phyloP scores from a whole-genome alignment of 2,797 vertebrate species.

The Alfaro cultratus region DNA sequence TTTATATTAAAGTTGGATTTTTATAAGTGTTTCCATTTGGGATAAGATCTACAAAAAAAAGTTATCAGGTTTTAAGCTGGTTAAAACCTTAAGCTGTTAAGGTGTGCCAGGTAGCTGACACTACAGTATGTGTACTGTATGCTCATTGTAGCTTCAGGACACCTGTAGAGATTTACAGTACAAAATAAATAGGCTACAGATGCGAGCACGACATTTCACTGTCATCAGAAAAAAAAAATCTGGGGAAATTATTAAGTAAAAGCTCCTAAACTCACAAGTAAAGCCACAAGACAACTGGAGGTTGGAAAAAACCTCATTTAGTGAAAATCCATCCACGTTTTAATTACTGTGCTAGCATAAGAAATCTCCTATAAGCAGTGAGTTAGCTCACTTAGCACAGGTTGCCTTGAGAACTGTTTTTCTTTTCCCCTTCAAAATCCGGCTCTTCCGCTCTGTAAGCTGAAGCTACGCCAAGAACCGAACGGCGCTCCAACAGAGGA shows the following conservation, averaged over 20 bases:
- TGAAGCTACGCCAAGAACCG: conserved; percentile 45
- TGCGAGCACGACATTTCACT: not conserved
- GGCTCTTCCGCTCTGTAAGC: conserved; percentile 11
- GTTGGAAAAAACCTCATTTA: conserved; percentile 47
- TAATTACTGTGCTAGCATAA: conserved; percentile 19
- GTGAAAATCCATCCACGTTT: conserved; percentile 35
- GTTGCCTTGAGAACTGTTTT: conserved; percentile 19
- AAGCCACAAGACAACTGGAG: conserved; percentile 33
- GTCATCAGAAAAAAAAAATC: conserved; percentile 22
- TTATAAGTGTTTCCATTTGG: not conserved
- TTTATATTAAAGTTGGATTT: not conserved
- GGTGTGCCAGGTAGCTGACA: too few species aligned
- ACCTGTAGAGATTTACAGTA: not conserved
- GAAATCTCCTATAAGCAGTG: conserved; percentile 29
- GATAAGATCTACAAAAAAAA: too few species aligned
- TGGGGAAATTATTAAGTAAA: conserved; percentile 36
- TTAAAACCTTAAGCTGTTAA: too few species aligned
- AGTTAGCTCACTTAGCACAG: conserved; percentile 20
- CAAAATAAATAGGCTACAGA: not conserved
- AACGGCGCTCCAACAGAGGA: conserved; percentile 43
- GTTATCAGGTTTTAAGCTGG: too few species aligned
- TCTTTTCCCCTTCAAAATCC: conserved; percentile 2
- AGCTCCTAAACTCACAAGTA: conserved; percentile 37
- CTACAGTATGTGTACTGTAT: too few species aligned
- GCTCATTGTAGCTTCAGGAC: not conserved